Base-by-base conservation (phyloP, 2,888 invertebrate species). In the Hydropsyche betteni region DNA sequence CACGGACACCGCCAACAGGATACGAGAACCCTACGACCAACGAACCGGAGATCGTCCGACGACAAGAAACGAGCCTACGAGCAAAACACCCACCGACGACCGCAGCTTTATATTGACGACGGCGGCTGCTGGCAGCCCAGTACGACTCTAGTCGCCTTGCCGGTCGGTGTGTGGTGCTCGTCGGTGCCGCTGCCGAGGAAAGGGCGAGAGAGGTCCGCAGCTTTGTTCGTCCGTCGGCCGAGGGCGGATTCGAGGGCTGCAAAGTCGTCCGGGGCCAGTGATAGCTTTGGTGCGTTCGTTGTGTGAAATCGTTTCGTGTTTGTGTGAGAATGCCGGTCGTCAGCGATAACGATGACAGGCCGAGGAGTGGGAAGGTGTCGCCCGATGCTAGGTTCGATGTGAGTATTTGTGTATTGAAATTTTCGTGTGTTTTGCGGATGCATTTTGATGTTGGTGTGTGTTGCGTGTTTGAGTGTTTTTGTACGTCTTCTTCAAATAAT, bases 121-220 rank as follows among this genome's bases (percentile, higher is more conserved):
- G 84, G 83, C 68, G 82, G 86, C 86, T n/a, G 85, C 86, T 86
- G 86, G 85, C 86, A 84, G 82, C 85, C 87, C 87, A 88, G 87
- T 87, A 85, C 85, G 87, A 85, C 87, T 88, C 87, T 88, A 87
- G 88, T 88, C 88, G 88, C 87, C 87, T 87, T 88, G 88, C 87
- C 64, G 10, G 5, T 14, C 87, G 87, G 87, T 85, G 81, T 86
- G 83, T 86, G 86, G 71, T 76, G 83, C 83, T 50, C 24, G 38
- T 36, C 74, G 75, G 61, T 69, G 83, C 84, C 86, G 86, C 86
- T 85, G 83, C 84, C 83, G 85, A 87, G 87, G 87, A 87, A 86
- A 87, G 86, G 86, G 87, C 86, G 87, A 87, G 87, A 87, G 87
- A 87, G 86, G 71, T 69, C 74, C 75, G 77, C 76, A 69, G 69